phyloP scores from a whole-genome alignment of 2,797 vertebrate genomes.

The Sparidentex hasta region DNA sequence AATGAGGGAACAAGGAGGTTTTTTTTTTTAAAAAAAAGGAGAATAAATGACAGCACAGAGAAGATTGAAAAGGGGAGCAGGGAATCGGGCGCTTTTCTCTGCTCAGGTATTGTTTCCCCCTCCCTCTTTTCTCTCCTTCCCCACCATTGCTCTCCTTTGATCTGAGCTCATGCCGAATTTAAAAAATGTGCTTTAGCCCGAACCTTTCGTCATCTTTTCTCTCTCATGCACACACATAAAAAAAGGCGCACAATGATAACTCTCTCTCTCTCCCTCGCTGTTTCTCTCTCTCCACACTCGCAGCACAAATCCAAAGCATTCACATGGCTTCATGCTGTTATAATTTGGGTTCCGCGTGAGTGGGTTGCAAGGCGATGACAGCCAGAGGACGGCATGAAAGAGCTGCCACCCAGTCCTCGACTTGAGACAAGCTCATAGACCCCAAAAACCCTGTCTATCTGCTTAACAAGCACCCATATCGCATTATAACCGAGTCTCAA shows the following conservation, averaged over 20 bases:
- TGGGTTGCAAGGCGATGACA: conserved; percentile 55
- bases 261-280: not conserved
- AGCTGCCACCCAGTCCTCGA: conserved; percentile 48
- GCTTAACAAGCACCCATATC: conserved; percentile 36
- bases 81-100: conserved; percentile 43
- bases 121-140: conserved; percentile 39
- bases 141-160: conserved; percentile 63
- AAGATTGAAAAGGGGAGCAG: conserved; percentile 26
- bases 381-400: conserved; percentile 56
- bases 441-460: conserved; percentile 21
- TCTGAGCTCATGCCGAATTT: conserved; percentile 72
- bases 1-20: conserved; percentile 38
- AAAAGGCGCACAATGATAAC: conserved; percentile 29
- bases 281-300: conserved; percentile 16
- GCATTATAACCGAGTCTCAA: conserved; percentile 44
- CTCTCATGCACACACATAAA: not conserved
- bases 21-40: conserved; percentile 10
- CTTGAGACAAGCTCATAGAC: conserved; percentile 37
- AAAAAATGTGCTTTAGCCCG: conserved; percentile 63
- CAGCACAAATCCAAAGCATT: conserved; percentile 54
- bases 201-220: conserved; percentile 59
- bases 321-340: conserved; percentile 63
- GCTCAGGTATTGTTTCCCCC: conserved; percentile 29
- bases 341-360: conserved; percentile 67
- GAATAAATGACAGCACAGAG: conserved; percentile 27